A percentile compares a stretch with the other conserved stretches of the same genome.
These are phyloP conservation scores for Leptinotarsa rubiginosa DNA, from an alignment of 2,888 invertebrate genomes.

Conservation along the genomic window DNA sequence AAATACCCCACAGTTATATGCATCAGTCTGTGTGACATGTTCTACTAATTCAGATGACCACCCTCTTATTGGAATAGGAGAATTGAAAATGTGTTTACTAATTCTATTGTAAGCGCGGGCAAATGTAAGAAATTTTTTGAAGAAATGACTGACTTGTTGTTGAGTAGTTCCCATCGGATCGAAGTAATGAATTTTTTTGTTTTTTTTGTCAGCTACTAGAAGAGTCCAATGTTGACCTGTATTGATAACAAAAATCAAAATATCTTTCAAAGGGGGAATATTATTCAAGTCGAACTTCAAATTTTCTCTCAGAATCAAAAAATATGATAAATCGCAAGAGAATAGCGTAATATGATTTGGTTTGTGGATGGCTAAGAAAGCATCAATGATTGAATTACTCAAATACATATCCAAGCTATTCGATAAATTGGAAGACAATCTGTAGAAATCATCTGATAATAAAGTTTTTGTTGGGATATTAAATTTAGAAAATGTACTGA, in stretches of 20 bases:
- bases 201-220: not conserved
- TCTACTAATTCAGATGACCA: not conserved
- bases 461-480: not conserved
- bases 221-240: conserved; percentile 15
- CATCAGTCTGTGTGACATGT: conserved; percentile 10
- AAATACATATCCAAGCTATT: not conserved
- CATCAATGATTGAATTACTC: not conserved
- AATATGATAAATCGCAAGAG: not conserved
- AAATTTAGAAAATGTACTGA: not conserved
- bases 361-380: not conserved
- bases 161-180: not conserved
- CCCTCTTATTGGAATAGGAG: not conserved
- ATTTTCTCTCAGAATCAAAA: not conserved
- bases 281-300: not conserved
- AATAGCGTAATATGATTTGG: not conserved
- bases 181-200: not conserved
- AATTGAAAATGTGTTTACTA: not conserved
- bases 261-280: not conserved
- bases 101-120: too few species aligned
- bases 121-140: too few species aligned
- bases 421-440: not conserved
- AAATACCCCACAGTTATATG: conserved; percentile 10
- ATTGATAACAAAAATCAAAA: not conserved
- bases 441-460: not conserved
- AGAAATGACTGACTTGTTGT: too few species aligned